Percentiles rank a stretch among this genome's conserved stretches.
phyloP scores from a whole-genome alignment of 2,797 vertebrate genomes.

The Saxicola maurus region DNA sequence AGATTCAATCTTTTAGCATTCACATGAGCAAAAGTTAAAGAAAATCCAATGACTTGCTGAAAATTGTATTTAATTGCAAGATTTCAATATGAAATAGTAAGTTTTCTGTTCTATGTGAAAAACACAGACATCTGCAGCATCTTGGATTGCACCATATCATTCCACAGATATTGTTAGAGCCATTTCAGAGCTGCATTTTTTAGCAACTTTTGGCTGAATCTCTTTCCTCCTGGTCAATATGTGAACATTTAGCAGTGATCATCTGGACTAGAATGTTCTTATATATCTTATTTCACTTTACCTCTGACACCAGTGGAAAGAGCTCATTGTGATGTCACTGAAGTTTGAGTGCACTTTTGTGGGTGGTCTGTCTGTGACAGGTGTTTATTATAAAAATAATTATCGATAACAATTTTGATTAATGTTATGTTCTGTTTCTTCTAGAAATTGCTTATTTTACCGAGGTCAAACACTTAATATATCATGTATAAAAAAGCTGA shows the following conservation, averaged over 20 bases:
- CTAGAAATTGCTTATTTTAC: neutral
- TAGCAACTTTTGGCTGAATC: neutral
- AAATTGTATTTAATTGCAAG: neutral
- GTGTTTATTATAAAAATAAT: neutral
- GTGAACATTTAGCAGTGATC: neutral
- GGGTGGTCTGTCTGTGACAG: neutral
- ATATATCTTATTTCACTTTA: rapidly evolving
- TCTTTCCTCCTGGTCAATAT: neutral
- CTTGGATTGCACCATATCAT: neutral
- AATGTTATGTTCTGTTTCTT: neutral
- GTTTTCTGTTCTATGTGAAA: neutral
- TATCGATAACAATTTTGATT: neutral
- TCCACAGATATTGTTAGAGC: neutral
- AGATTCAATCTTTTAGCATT: neutral
- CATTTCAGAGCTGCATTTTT: neutral
- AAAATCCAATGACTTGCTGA: neutral
- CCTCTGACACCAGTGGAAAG: neutral
- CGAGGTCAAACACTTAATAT: neutral
- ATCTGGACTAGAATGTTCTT: neutral
- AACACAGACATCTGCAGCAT: neutral
- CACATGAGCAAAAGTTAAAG: neutral
- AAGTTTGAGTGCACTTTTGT: neutral
- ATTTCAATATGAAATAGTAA: neutral
- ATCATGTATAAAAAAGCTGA: neutral
- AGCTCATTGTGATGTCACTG: neutral